Evolutionary conservation across 2,888 invertebrate species (phyloP).

Genomic region (Tetanocera ferruginea): DNA sequence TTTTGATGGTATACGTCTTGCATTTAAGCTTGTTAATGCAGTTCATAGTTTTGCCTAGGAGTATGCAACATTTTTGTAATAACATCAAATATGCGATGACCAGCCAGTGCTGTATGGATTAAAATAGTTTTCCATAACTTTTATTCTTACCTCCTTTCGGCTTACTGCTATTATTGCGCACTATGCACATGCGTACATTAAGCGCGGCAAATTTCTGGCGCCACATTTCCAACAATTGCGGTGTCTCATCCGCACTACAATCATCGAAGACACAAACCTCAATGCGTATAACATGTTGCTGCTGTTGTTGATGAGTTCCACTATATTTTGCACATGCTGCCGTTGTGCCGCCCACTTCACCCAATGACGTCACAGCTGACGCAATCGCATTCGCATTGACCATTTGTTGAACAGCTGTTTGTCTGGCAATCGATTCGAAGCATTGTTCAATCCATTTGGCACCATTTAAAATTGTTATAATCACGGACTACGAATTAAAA

Average conservation of each 20-base stretch:
- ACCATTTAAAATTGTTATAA: slow-evolving; percentile 81
- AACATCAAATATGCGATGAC: no score
- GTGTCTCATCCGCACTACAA: slow-evolving; percentile 76
- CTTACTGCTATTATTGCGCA: slow-evolving; percentile 63
- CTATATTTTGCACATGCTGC: not conserved
- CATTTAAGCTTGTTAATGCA: no score
- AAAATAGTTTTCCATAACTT: no score
- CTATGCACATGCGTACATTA: slow-evolving; percentile 70
- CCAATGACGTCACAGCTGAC: slow-evolving; percentile 45
- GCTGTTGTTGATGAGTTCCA: not conserved
- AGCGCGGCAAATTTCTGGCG: slow-evolving; percentile 67
- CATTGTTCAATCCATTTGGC: slow-evolving; percentile 79
- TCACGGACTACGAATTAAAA: slow-evolving; percentile 73
- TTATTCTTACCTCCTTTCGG: slow-evolving; percentile 71
- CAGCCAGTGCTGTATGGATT: no score
- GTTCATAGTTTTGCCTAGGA: no score
- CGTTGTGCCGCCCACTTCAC: not conserved
- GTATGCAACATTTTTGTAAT: no score
- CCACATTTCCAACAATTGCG: slow-evolving; percentile 73
- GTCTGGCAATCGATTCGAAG: slow-evolving; percentile 75
- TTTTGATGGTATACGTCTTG: no score
- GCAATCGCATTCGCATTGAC: slow-evolving; percentile 33
- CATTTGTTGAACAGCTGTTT: slow-evolving; percentile 65
- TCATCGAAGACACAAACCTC: slow-evolving; percentile 82
- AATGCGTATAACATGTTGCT: slow-evolving; percentile 57